Percentiles rank a stretch among this genome's conserved stretches.
phyloP scores from a whole-genome alignment of 1,140 invertebrate species.

The Drosophila sturtevanti region DNA sequence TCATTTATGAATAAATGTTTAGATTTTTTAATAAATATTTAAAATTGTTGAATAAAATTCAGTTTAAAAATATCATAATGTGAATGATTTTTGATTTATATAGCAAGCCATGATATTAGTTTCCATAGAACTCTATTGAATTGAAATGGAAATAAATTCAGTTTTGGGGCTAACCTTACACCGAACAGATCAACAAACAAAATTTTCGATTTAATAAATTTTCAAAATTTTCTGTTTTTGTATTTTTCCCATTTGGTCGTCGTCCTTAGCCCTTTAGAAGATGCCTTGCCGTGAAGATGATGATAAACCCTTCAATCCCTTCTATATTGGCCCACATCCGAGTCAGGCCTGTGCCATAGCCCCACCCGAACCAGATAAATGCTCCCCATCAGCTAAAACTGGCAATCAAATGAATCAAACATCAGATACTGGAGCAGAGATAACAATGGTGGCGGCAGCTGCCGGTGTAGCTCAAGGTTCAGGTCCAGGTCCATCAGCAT shows the following conservation, averaged over 20 bases:
- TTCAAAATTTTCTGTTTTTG: not conserved
- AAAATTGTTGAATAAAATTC: too few species aligned
- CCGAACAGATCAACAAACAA: slow-evolving; percentile 14
- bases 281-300: slow-evolving; percentile 4
- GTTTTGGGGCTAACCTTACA: slow-evolving; percentile 36
- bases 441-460: not conserved
- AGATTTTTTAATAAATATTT: too few species aligned
- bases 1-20: too few species aligned
- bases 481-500: not conserved
- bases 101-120: slow-evolving; percentile 5
- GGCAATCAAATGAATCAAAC: slow-evolving; percentile 1
- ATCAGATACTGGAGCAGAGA: not conserved
- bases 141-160: not conserved
- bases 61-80: too few species aligned
- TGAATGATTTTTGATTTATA: too few species aligned
- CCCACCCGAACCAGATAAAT: slow-evolving; percentile 17
- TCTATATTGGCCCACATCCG: slow-evolving; percentile 69
- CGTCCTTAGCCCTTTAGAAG: not conserved
- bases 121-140: not conserved
- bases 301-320: slow-evolving; percentile 59
- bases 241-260: slow-evolving; percentile 7
- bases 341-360: slow-evolving; percentile 45
- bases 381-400: slow-evolving; percentile 29
- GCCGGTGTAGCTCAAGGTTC: not conserved
- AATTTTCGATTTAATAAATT: slow-evolving; percentile 35